phyloP scores from a whole-genome alignment of 2,797 vertebrate species.

The Onychomys leucogaster region DNA sequence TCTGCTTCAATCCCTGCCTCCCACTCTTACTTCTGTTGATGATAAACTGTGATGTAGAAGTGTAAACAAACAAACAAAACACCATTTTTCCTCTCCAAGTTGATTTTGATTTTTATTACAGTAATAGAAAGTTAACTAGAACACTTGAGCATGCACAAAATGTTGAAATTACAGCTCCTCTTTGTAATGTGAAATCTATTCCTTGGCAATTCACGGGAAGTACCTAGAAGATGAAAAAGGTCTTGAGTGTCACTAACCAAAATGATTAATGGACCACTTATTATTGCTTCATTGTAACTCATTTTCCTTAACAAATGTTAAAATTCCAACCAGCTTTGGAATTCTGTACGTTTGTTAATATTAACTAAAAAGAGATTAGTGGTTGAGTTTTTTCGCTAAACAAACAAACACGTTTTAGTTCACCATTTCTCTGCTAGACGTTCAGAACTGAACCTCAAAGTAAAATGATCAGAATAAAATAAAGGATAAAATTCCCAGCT shows the following conservation, averaged over 20 bases:
- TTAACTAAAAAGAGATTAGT: conserved; percentile 9
- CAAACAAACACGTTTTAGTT: neutral
- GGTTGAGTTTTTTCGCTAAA: conserved; percentile 17
- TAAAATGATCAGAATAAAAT: neutral
- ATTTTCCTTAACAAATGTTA: conserved; percentile 10
- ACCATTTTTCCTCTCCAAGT: neutral
- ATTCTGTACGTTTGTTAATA: conserved; percentile 5
- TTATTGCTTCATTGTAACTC: neutral
- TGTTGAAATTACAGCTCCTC: neutral
- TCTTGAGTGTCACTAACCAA: neutral
- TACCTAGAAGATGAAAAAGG: neutral
- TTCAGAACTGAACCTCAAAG: neutral
- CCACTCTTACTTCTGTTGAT: neutral
- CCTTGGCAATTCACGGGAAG: neutral
- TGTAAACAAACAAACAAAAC: neutral
- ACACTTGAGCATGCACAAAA: too few relatives aligned
- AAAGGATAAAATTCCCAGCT: neutral
- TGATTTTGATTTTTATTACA: neutral
- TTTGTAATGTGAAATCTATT: neutral
- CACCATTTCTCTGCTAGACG: neutral
- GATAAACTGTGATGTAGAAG: neutral
- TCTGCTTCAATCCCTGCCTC: neutral
- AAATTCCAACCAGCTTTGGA: neutral
- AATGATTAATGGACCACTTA: neutral
- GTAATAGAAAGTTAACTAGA: neutral